Evolutionary conservation across 2,797 vertebrate genomes (phyloP), one percentile per base, ranked within the genome.

Genomic region (Anomalospiza imberbis): DNA sequence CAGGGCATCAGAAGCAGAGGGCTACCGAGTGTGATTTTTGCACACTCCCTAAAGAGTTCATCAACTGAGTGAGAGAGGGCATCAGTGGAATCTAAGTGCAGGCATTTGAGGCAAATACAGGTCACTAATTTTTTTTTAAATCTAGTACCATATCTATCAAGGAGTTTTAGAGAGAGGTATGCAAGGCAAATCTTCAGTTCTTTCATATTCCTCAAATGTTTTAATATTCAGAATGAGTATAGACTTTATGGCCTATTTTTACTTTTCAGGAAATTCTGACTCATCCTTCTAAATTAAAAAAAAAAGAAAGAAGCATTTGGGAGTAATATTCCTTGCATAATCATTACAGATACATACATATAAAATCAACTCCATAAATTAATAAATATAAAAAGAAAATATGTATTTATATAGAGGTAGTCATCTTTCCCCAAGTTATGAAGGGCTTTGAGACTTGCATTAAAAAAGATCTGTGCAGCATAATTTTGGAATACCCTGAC

Each of bases 261-360:
- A 88, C 53, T 85, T 93, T 93, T 90, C 57, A 88, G 68, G 80
- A 95, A 92, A 74, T 70, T 55, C 76, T 62, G 60, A 83, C 54
- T 83, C 65, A 85, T 73, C 10, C 40, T 91, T 73, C 40, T 73
- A 79, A 75, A 57, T 72, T 12, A 3, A 85, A 82, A 73, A 57
- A 32, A 48, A 42, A 32, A 34, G 11, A 50, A 24, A 54, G 19
- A 44, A 26, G 18, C 47, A 73, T 79, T 70, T 75, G 44, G 29
- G 55, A 90, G 16, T 75, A 76, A 34, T 83, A 44, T 44, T 85
- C 29, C 42, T 73, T 91, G 58, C 24, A 58, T 85, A 88, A 82
- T 47, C 36, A 40, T 76, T 83, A 83, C 31, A 85, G 45, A 63
- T n/a, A 36, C 19, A 83, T 28, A 89, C 12, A 73, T 70, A 77